Percentiles rank a stretch among this genome's conserved stretches.
Evolutionary conservation across 2,797 vertebrate genomes (phyloP).

Genomic region (Lutjanus argentimaculatus): DNA sequence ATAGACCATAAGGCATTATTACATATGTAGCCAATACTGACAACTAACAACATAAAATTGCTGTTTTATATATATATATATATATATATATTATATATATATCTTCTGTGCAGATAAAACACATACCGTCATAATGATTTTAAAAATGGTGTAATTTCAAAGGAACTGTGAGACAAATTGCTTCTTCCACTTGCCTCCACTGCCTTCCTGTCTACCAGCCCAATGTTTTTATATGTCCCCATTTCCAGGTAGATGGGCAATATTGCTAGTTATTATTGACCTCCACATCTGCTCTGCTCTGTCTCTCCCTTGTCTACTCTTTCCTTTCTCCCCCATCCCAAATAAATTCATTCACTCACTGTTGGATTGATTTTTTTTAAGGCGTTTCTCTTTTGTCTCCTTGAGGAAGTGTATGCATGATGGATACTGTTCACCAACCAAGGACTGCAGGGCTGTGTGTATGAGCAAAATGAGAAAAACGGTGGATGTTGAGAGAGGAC

Average conservation of each 20-base stretch:
- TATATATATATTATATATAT: too few species aligned
- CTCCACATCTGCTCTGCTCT: conserved; percentile 57
- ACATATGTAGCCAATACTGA: too few species aligned
- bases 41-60: too few species aligned
- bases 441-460: too few species aligned
- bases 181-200: background rate
- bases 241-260: conserved; percentile 46
- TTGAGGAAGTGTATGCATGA: background rate
- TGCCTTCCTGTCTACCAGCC: background rate
- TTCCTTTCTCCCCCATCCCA: background rate
- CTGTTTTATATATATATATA: too few species aligned
- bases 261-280: conserved; percentile 68
- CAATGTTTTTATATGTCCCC: conserved; percentile 1
- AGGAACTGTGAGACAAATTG: too few species aligned
- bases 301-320: conserved; percentile 29
- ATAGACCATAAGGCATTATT: too few species aligned
- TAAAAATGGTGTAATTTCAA: too few species aligned
- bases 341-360: background rate
- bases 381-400: background rate
- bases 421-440: background rate
- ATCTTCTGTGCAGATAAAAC: too few species aligned
- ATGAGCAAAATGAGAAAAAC: background rate
- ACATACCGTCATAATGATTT: too few species aligned
- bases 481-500: too few species aligned
- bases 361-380: background rate